Conservation (phyloP, 2,797 vertebrate genomes). For the Rhinophrynus dorsalis region DNA sequence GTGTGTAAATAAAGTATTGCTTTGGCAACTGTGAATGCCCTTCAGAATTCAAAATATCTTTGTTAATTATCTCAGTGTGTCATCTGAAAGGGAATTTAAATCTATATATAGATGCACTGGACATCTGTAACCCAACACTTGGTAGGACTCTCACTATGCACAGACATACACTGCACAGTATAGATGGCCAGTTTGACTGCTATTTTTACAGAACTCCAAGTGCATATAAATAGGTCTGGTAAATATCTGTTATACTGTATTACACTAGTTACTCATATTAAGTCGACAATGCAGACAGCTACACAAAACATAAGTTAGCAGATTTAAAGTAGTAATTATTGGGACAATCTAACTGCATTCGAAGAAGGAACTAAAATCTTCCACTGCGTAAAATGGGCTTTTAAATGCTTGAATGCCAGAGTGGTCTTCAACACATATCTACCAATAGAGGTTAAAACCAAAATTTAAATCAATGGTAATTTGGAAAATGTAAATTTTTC, state of each 20-base stretch:
- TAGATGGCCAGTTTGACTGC: background rate
- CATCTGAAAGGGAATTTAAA: background rate
- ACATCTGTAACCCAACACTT: too few species aligned
- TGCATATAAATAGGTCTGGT: constrained; percentile 6
- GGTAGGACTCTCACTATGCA: background rate
- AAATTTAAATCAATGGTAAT: too few species aligned
- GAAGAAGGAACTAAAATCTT: too few species aligned
- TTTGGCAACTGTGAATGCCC: background rate
- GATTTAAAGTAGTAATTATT: too few species aligned
- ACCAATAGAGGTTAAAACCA: too few species aligned
- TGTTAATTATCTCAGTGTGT: background rate
- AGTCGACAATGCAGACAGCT: background rate
- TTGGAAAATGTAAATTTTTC: too few species aligned
- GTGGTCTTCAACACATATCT: too few species aligned
- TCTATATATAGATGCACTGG: background rate
- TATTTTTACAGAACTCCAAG: constrained; percentile 4
- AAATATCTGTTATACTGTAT: background rate
- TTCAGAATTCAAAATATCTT: background rate
- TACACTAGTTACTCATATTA: background rate
- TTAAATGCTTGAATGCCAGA: too few species aligned
- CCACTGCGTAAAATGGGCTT: too few species aligned
- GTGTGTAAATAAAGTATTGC: constrained; percentile 1
- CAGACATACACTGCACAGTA: background rate
- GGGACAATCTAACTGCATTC: too few species aligned
- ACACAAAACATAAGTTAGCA: too few species aligned